Conservation (phyloP, 2,113 vertebrate species). For the Mystacornis crossleyi region DNA sequence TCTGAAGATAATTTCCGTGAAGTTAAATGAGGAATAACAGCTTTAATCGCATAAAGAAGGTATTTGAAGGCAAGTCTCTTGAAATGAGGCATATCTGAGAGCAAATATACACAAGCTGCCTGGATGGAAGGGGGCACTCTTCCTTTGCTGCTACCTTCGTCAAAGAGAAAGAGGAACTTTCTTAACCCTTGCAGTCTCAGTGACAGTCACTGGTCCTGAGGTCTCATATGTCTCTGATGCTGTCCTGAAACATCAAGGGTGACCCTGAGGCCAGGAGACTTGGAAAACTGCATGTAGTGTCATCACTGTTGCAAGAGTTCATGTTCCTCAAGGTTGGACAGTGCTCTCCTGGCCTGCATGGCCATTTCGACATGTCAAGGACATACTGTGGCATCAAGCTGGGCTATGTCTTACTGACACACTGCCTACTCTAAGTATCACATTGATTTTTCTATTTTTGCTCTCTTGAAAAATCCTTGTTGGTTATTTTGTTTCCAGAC, state of each 20-base stretch:
- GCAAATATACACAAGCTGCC: background rate
- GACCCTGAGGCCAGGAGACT: background rate
- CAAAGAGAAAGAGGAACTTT: background rate
- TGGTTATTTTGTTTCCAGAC: background rate
- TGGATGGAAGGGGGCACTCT: background rate
- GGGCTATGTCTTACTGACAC: background rate
- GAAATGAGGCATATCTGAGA: background rate
- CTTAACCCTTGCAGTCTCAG: background rate
- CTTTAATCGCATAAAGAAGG: background rate
- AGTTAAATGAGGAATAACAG: background rate
- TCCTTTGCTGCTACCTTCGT: background rate
- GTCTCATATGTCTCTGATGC: background rate
- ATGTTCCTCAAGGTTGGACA: background rate
- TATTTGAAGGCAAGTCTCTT: background rate
- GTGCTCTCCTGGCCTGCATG: background rate
- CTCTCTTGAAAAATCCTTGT: background rate
- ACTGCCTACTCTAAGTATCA: background rate
- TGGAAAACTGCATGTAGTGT: background rate
- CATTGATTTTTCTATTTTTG: background rate
- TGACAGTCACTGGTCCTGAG: background rate
- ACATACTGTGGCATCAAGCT: background rate
- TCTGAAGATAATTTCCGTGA: background rate
- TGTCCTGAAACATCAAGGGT: background rate
- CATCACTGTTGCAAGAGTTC: background rate
- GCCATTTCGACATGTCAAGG: background rate